Percentiles rank a stretch among this genome's conserved stretches.
Conservation (phyloP, 2,888 invertebrate genomes). For the Ennomos erosarius region DNA sequence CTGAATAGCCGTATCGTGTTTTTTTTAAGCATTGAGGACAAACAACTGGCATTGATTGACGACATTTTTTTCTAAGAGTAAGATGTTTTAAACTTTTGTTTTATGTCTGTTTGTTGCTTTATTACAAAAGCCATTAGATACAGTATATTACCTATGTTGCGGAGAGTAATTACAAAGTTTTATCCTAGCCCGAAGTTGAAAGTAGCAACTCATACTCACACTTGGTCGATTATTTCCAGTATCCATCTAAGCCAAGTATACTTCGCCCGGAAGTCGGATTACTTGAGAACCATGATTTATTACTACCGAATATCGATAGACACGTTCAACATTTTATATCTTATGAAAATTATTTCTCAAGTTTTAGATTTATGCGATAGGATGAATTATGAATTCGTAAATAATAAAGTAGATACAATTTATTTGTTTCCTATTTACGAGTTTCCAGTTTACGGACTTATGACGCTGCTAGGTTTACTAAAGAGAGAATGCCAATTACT, state of each 20-base stretch:
- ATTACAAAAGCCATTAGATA: conserved; percentile 27
- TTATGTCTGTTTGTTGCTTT: neutral
- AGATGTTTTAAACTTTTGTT: neutral
- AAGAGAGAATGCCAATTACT: too few relatives aligned
- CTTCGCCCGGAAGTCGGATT: conserved; percentile 15
- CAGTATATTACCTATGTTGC: conserved; percentile 21
- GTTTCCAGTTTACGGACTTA: too few relatives aligned
- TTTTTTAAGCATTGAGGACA: neutral
- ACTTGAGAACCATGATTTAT: conserved; percentile 35
- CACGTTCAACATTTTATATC: conserved; percentile 38
- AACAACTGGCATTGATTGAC: conserved; percentile 1
- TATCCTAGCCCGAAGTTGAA: conserved; percentile 15
- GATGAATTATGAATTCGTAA: conserved; percentile 25
- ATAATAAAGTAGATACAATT: conserved; percentile 2
- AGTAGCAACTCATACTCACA: conserved; percentile 18
- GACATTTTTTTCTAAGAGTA: neutral
- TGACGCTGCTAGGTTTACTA: too few relatives aligned
- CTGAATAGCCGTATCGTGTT: conserved; percentile 24
- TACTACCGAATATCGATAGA: conserved; percentile 35
- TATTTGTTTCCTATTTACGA: conserved; percentile 1
- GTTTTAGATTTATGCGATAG: conserved; percentile 36
- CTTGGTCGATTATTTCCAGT: conserved; percentile 25
- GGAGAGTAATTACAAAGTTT: conserved; percentile 25
- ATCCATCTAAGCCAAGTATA: conserved; percentile 28
- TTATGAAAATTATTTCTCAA: conserved; percentile 33